phyloP scores from a whole-genome alignment of 2,797 vertebrate species.

The Chiroxiphia lanceolata region DNA sequence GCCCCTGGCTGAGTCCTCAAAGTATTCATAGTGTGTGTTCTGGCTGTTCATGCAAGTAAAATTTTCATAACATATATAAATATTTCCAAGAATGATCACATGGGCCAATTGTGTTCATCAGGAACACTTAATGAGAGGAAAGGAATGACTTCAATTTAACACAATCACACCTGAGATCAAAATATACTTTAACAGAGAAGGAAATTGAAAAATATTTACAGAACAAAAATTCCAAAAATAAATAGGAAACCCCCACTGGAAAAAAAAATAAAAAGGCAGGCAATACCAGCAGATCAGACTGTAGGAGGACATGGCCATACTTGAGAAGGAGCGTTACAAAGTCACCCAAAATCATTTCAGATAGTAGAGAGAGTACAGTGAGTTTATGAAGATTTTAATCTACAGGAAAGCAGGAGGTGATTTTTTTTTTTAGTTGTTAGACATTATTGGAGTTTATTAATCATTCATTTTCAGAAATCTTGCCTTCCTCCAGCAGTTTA shows the following conservation, averaged over 20 bases:
- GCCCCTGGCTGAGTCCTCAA: background rate
- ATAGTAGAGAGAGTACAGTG: background rate
- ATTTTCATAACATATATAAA: background rate
- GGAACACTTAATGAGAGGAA: background rate
- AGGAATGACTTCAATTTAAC: background rate
- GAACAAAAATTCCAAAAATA: background rate
- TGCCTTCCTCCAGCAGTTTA: background rate
- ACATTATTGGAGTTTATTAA: constrained; percentile 15
- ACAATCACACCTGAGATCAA: background rate
- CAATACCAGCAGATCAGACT: background rate
- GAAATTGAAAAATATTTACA: constrained; percentile 6
- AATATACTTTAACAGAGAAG: background rate
- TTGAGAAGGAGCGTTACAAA: background rate
- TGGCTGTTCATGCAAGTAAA: background rate
- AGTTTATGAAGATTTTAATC: background rate
- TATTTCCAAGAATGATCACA: background rate
- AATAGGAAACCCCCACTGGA: background rate
- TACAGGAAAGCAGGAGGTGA: background rate
- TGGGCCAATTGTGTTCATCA: background rate
- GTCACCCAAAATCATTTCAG: background rate
- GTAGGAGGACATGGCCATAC: background rate
- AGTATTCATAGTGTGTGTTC: background rate
- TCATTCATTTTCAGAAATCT: constrained; percentile 10
- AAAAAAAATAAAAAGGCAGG: background rate
- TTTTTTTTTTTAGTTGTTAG: background rate